These are phyloP conservation scores for Spatula clypeata DNA, from an alignment of 2,797 vertebrate genomes.

Conservation along the genomic window DNA sequence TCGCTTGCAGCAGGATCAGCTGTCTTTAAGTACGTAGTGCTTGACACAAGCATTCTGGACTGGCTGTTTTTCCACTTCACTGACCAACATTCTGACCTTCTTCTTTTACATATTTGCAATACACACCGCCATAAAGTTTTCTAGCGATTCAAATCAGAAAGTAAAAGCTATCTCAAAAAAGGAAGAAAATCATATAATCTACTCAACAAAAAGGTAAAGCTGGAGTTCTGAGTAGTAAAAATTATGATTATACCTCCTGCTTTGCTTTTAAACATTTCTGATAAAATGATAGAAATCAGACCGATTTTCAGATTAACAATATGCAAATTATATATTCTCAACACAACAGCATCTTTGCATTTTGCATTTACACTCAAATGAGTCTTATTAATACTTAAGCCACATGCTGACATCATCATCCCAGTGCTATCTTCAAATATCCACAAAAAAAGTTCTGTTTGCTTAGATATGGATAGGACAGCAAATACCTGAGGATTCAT, in stretches of 20 bases:
- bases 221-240: neutral
- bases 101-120: neutral
- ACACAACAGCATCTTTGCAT: neutral
- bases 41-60: neutral
- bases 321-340: neutral
- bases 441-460: neutral
- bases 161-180: neutral
- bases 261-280: neutral
- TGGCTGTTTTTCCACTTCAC: neutral
- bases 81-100: neutral
- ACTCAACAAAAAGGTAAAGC: neutral
- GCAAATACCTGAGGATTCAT: neutral
- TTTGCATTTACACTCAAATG: neutral
- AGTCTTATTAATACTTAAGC: neutral
- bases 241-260: neutral
- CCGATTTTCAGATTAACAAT: neutral
- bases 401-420: neutral
- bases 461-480: fast-evolving
- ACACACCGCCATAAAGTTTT: neutral
- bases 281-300: neutral
- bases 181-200: neutral
- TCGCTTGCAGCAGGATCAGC: neutral
- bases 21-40: neutral
- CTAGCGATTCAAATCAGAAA: neutral
- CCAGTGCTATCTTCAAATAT: neutral